Percentiles rank a stretch among this genome's conserved stretches.
Conservation (phyloP, 2,888 invertebrate genomes). For the Lamellibrachia satsuma region DNA sequence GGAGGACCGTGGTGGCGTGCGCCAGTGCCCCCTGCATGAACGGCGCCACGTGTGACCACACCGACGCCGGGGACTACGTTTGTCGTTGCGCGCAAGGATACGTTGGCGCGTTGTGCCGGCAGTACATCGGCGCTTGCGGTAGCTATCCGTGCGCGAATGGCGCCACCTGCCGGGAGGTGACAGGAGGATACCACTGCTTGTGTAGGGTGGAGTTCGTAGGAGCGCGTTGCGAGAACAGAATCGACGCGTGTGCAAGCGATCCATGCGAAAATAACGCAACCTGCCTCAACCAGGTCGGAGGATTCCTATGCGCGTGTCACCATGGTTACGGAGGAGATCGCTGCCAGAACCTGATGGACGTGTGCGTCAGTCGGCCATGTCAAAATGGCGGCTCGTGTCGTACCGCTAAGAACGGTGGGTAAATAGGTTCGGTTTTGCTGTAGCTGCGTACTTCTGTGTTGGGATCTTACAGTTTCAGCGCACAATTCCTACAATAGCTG, state of each 20-base stretch:
- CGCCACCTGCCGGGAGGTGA: background rate
- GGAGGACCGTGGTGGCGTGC: background rate
- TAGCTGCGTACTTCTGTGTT: background rate
- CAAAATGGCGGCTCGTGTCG: background rate
- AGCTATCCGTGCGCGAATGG: background rate
- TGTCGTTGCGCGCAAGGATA: background rate
- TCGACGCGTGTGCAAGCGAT: background rate
- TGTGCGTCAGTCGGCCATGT: conserved; percentile 1
- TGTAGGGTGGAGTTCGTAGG: background rate
- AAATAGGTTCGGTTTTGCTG: background rate
- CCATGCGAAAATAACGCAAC: background rate
- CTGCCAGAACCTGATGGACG: background rate
- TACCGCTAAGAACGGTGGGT: background rate
- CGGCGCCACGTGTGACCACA: background rate
- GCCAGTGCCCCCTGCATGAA: background rate
- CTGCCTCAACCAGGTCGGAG: background rate
- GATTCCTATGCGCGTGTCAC: background rate
- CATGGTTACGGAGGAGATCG: background rate
- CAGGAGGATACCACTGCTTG: background rate
- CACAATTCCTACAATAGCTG: background rate
- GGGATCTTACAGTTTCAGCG: background rate
- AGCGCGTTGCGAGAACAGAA: background rate
- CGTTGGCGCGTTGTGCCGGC: background rate
- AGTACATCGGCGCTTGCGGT: background rate
- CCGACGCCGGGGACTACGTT: background rate